Evolutionary conservation across 53 echinoderm and acorn worm genomes (phyloP).

Genomic region (Stichopus horrens): DNA sequence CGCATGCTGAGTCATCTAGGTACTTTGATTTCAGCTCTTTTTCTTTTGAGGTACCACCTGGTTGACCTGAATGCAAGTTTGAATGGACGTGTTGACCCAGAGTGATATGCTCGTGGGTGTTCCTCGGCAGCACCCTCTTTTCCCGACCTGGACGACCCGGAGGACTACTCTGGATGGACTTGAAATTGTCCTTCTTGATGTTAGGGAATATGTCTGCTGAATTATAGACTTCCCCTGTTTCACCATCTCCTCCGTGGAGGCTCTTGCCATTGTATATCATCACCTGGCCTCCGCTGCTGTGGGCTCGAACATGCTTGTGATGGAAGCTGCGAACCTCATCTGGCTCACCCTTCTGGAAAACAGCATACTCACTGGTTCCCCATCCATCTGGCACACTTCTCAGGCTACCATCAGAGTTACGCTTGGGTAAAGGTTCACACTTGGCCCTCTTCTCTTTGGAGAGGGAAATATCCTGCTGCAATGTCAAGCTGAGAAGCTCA

Average conservation of each 20-base stretch:
- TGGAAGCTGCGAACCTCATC: neutral
- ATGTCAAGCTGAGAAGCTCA: constrained; percentile 1
- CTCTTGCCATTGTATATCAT: neutral
- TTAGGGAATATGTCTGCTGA: constrained; percentile 3
- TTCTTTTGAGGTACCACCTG: neutral
- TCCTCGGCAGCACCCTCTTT: neutral
- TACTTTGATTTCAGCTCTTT: constrained; percentile 18
- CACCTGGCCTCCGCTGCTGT: constrained; percentile 24
- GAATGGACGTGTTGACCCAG: constrained; percentile 34
- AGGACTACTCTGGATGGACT: neutral
- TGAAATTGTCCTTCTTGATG: constrained; percentile 12
- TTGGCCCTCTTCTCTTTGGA: constrained; percentile 16
- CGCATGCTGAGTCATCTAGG: neutral
- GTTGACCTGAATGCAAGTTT: neutral
- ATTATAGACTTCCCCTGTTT: neutral
- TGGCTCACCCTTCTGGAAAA: neutral
- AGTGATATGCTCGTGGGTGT: constrained; percentile 32
- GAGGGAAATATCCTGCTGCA: neutral
- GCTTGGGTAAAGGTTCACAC: constrained; percentile 5
- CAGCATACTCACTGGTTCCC: constrained; percentile 3
- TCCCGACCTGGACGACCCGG: neutral
- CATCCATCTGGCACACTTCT: constrained; percentile 11
- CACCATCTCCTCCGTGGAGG: neutral
- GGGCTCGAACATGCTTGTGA: constrained; percentile 25
- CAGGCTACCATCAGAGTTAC: neutral